These are phyloP conservation scores for Eupithecia insigniata DNA, from an alignment of 2,888 invertebrate species.

Conservation along the genomic window DNA sequence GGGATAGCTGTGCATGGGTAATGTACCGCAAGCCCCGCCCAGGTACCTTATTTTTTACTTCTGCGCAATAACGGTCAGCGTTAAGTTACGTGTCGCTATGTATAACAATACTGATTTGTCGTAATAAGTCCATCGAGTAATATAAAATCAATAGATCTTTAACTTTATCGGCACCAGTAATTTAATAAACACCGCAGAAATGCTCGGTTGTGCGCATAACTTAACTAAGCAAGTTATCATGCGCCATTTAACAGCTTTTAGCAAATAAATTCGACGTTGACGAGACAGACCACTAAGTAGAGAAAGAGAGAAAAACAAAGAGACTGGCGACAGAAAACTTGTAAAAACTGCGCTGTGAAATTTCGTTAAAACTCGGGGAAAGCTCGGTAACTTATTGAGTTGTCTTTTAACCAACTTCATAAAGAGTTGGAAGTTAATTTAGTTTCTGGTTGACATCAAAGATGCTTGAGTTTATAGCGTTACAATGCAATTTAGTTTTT, in stretches of 20 bases:
- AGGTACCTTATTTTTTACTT: too few relatives aligned
- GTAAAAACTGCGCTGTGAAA: slow-evolving; percentile 50
- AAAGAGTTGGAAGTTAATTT: slow-evolving; percentile 17
- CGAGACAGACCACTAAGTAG: slow-evolving; percentile 44
- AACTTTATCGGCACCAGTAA: neutral
- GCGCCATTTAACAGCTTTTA: slow-evolving; percentile 53
- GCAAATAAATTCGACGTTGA: slow-evolving; percentile 49
- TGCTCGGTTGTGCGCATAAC: slow-evolving; percentile 26
- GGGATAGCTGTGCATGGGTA: too few relatives aligned
- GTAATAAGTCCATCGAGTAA: neutral
- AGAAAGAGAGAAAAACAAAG: slow-evolving; percentile 45
- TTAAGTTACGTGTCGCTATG: too few relatives aligned
- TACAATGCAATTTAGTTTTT: slow-evolving; percentile 21
- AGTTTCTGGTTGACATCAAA: slow-evolving; percentile 35
- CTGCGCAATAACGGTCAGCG: too few relatives aligned
- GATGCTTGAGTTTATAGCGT: slow-evolving; percentile 27
- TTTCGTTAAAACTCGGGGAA: slow-evolving; percentile 47
- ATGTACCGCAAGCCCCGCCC: too few relatives aligned
- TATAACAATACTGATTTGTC: neutral
- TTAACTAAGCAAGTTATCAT: slow-evolving; percentile 44
- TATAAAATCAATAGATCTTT: neutral
- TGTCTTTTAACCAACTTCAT: slow-evolving; percentile 19
- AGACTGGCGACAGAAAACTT: slow-evolving; percentile 47
- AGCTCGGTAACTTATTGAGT: slow-evolving; percentile 43
- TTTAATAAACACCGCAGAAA: slow-evolving; percentile 16